Percentiles rank a stretch among this genome's conserved stretches.
These are phyloP conservation scores for Tauraco erythrolophus DNA, from an alignment of 2,113 vertebrate genomes.

Conservation along the genomic window DNA sequence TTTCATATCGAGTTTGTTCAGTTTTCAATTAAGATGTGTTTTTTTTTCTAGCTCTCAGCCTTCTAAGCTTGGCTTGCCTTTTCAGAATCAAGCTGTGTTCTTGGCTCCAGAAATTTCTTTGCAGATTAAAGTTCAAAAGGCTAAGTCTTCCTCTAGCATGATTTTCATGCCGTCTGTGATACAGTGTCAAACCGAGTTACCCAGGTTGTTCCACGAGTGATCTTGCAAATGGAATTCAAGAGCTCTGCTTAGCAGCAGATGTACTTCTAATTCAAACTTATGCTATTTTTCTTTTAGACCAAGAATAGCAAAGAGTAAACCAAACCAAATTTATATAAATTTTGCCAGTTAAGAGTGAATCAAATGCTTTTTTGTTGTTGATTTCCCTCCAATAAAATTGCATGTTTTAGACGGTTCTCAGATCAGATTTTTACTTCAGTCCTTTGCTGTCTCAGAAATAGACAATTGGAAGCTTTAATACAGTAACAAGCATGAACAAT, in stretches of 20 bases:
- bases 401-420: background rate
- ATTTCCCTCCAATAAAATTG: background rate
- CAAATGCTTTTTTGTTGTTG: background rate
- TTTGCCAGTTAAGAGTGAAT: background rate
- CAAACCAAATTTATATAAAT: background rate
- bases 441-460: background rate
- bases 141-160: background rate
- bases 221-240: background rate
- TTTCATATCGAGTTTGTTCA: constrained; percentile 14
- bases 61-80: background rate
- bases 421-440: background rate
- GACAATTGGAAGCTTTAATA: background rate
- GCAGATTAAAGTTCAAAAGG: background rate
- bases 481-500: background rate
- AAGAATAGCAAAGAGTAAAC: background rate
- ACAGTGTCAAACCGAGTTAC: background rate
- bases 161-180: background rate
- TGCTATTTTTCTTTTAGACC: background rate
- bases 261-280: background rate
- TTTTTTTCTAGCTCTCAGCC: background rate
- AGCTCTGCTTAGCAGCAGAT: background rate
- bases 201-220: background rate
- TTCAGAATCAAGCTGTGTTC: background rate
- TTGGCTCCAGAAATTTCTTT: background rate
- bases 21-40: background rate